Evolutionary conservation across 2,888 invertebrate species (phyloP), one percentile per base, ranked within the genome.

Genomic region (Melieria omissa): DNA sequence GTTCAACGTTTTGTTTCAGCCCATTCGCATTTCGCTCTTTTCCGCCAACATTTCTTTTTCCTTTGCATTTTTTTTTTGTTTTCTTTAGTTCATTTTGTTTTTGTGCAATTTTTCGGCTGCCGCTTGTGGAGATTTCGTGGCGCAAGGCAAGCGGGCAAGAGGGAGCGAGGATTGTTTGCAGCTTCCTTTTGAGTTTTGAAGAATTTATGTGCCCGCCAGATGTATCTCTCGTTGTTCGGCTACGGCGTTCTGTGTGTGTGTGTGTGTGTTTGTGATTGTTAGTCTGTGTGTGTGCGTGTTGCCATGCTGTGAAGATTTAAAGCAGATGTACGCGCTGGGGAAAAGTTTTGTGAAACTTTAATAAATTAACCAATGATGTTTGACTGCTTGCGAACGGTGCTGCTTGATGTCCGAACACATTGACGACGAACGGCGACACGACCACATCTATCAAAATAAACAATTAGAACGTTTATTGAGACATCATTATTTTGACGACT

Each of bases 151-250:
- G 44, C 10, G 60, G 66, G 45, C n/a, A 64, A 65, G 65, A 46
- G 47, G 58, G 42, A 63, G 46, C 46, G 46, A 64, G 63, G 42
- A 62, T 63, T 70, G 70, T 62, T 52, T 68, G 70, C 63, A 55
- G 62, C 57, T 70, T 70, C 62, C 62, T 71, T 72, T 72, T 41
- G 52, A 76, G 70, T 78, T 79, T 80, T 81, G 82, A 83, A 78
- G 82, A 82, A 83, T 82, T 82, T 82, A 82, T 82, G 80, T 81
- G 79, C 76, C 79, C 76, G 77, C 76, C 77, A 80, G 82, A 82
- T 81, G 83, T 81, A 83, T 81, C 82, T 82, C 60, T 46, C 47
- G 42, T 49, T 67, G 10, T 44, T 63, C 9, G 16, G 62, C 9
- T 58, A n/a, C 66, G 52, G n/a, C 45, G 52, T 14, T 63, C 46